Percentiles rank a stretch among this genome's conserved stretches.
Evolutionary conservation across 2,888 invertebrate genomes (phyloP).

Genomic region (Pandemis corylana): DNA sequence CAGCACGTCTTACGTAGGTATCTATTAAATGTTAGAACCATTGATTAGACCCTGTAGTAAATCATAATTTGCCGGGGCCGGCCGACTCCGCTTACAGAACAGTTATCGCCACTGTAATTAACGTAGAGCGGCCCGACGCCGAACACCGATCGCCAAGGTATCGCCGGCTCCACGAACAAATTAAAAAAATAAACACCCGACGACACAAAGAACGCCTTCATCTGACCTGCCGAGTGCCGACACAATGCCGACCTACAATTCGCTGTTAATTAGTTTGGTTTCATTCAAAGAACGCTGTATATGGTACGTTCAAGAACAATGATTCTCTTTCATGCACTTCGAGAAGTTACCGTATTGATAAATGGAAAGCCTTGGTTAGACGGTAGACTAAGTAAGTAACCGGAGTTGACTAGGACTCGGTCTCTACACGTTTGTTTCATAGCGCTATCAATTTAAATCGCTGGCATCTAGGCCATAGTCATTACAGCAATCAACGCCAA

Average conservation of each 20-base stretch:
- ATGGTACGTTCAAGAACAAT: constrained; percentile 64
- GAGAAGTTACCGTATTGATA: constrained; percentile 34
- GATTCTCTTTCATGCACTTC: constrained; percentile 38
- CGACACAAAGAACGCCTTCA: constrained; percentile 76
- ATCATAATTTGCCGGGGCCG: constrained; percentile 45
- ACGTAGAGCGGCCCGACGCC: constrained; percentile 30
- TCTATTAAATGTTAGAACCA: constrained; percentile 43
- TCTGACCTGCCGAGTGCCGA: constrained; percentile 65
- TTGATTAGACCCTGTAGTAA: constrained; percentile 51
- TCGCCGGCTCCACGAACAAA: constrained; percentile 58
- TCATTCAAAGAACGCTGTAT: constrained; percentile 68
- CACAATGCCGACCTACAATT: constrained; percentile 75
- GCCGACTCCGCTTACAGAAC: constrained; percentile 57
- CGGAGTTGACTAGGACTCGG: constrained; percentile 26
- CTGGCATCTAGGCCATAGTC: constrained; percentile 71
- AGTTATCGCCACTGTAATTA: constrained; percentile 70
- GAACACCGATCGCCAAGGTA: constrained; percentile 52
- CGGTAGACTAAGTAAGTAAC: neutral
- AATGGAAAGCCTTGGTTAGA: constrained; percentile 28
- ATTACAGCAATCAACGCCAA: constrained; percentile 75
- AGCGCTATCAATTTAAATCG: constrained; percentile 44
- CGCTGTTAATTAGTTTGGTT: constrained; percentile 73
- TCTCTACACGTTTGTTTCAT: constrained; percentile 34
- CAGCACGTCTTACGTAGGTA: constrained; percentile 37
- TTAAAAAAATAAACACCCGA: constrained; percentile 74